Evolutionary conservation across 2,888 invertebrate genomes (phyloP).

Genomic region (Crossocerus cetratus): DNA sequence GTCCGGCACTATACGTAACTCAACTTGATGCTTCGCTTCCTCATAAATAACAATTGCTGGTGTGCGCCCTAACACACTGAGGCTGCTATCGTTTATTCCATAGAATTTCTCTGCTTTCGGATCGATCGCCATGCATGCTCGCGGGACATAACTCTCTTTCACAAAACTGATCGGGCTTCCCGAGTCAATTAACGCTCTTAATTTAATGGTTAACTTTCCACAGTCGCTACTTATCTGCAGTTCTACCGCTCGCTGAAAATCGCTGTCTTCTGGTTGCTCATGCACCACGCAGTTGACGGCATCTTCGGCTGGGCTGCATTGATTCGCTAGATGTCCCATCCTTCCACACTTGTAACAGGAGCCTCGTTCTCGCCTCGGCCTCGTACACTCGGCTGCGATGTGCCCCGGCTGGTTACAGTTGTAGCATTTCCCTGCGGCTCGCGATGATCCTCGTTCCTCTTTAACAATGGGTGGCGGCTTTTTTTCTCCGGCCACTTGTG

Average conservation of each 20-base stretch:
- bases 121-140: neutral
- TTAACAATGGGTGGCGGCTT: too few relatives aligned
- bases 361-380: constrained; percentile 1
- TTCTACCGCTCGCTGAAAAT: neutral
- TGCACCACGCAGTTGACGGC: neutral
- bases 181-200: neutral
- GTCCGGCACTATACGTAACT: neutral
- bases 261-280: neutral
- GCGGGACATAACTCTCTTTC: neutral
- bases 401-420: constrained; percentile 5
- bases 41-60: neutral
- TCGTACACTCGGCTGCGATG: neutral
- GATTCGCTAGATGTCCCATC: neutral
- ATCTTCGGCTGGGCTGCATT: neutral
- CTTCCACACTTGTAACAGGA: constrained; percentile 6
- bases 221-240: neutral
- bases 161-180: neutral
- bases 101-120: neutral
- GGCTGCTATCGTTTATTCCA: neutral
- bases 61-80: neutral
- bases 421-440: neutral
- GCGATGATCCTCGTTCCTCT: neutral
- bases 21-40: neutral
- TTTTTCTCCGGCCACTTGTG: neutral
- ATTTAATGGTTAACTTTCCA: neutral